Base-by-base conservation (phyloP, 1,140 invertebrate species). In the Drosophila erecta region DNA sequence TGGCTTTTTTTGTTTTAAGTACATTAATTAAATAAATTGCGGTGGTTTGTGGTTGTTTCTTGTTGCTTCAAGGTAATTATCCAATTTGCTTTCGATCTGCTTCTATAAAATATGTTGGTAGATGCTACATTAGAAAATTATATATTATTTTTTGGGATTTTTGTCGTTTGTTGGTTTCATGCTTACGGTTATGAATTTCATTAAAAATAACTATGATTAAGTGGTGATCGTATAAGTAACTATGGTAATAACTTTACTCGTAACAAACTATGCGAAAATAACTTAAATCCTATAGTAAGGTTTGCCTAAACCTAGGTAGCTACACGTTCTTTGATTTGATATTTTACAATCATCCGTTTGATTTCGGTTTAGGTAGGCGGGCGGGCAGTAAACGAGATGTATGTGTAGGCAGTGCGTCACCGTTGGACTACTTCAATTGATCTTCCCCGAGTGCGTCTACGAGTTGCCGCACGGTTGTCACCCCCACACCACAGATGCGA, bases 1-100 rank as follows among this genome's bases (percentile, higher is more conserved):
- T 30, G 17, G 17, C 50, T 53, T 50, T 54, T 33, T 51, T 60
- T 17, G 22, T 47, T 30, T 86, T 86, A 86, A 86, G 83, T 86
- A 86, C 83, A 81, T 78, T 76, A 50, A 72, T 74, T 86, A 78
- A 81, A 76, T 81, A 55, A 76, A 43, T 83, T 79, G 76, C 83
- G 83, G 83, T 86, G 83, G 83, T 86, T 81, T 72, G 75, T 77
- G 49, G 66, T 70, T 40, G 38, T 41, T 70, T 69, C 43, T 73
- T 64, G 50, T 79, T 65, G 58, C 66, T 79, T 78, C 81, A 65
- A 71, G 81, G 81, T 69, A 73, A 73, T 43, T 58, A 53, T 35
- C 41, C 51, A 56, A 41, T 30, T 56, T 49, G 57, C 15, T 50
- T 57, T 49, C 30, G 30, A 30, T 30, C 7, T 66, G 6, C 20